Evolutionary conservation across 2,113 vertebrate species (phyloP), one percentile per base, ranked within the genome.

Genomic region (Labeo catla): DNA sequence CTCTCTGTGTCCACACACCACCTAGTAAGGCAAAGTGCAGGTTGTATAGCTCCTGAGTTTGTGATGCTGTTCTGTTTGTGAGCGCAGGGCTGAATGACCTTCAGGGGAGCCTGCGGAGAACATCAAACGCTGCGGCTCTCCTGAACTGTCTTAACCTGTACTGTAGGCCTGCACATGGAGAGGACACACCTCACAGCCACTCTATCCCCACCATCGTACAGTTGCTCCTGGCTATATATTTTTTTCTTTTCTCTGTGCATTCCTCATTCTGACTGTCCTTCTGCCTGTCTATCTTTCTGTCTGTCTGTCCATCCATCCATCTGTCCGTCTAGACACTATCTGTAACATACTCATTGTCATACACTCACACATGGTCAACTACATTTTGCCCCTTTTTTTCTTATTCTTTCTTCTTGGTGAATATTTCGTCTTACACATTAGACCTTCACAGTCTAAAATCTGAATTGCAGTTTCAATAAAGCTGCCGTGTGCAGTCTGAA

Each of bases 91-190:
- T 76, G 43, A 23, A 63, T 86, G 86, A 89, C 88, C 87, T 89
- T 87, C 81, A 80, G 81, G 76, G 19, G 63, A 73, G 77, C 81
- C 86, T 43, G 81, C 54, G 23, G 84, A 85, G 84, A 88, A 87
- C 88, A 86, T 85, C 89, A 91, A 86, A 80, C 57, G 72, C 87
- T 74, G 34, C 50, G 4, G 82, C 57, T 85, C 81, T 83, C 73
- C 81, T 57, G 63, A 70, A 54, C 57, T 83, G 23, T 79, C 81
- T 86, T 89, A 88, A 86, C 85, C 79, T 86, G 50, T 86, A 28
- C 54, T 52, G 43, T 76, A 88, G 28, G 16, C 23, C 84, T n/a
- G 84, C 87, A 50, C 70, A 79, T 49, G 50, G 73, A 83, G 66
- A 76, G 77, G 76, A 81, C 57, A 68, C 68, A 80, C 73, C 61